Conservation (phyloP, 2,797 vertebrate genomes). For the Paedocypris micromegethes region DNA sequence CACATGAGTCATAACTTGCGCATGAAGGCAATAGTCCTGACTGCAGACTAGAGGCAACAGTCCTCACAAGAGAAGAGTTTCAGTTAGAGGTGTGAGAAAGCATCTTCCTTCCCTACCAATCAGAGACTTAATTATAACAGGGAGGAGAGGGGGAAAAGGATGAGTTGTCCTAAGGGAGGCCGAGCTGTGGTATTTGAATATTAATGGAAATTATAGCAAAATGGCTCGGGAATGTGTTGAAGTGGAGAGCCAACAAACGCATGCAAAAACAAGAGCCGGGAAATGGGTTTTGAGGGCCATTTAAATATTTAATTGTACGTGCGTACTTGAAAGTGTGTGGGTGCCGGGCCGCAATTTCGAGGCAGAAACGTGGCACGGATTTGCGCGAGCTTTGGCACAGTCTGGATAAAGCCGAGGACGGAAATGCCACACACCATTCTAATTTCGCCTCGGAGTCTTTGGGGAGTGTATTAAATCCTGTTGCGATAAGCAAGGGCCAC, state of each 20-base stretch:
- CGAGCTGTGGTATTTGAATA: slow-evolving; percentile 45
- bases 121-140: slow-evolving; percentile 49
- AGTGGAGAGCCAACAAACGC: slow-evolving; percentile 35
- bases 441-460: slow-evolving; percentile 27
- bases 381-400: no score
- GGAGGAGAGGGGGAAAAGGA: slow-evolving; percentile 28
- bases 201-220: slow-evolving; percentile 53
- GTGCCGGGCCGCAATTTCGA: slow-evolving; percentile 5
- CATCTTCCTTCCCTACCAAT: slow-evolving; percentile 37
- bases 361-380: no score
- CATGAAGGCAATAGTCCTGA: no score
- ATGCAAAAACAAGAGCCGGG: slow-evolving; percentile 37
- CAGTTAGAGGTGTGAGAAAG: slow-evolving; percentile 8
- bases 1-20: no score
- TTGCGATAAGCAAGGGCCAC: slow-evolving; percentile 28
- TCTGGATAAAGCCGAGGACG: not conserved
- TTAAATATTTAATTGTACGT: slow-evolving; percentile 48
- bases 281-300: slow-evolving; percentile 45
- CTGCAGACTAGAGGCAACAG: no score
- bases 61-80: slow-evolving; percentile 14
- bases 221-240: slow-evolving; percentile 43
- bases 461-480: slow-evolving; percentile 38
- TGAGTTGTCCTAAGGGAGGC: slow-evolving; percentile 43
- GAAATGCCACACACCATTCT: slow-evolving; percentile 3
- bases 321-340: slow-evolving; percentile 5